Conservation (phyloP, 2,888 invertebrate species). For the Cephus pulcher region DNA sequence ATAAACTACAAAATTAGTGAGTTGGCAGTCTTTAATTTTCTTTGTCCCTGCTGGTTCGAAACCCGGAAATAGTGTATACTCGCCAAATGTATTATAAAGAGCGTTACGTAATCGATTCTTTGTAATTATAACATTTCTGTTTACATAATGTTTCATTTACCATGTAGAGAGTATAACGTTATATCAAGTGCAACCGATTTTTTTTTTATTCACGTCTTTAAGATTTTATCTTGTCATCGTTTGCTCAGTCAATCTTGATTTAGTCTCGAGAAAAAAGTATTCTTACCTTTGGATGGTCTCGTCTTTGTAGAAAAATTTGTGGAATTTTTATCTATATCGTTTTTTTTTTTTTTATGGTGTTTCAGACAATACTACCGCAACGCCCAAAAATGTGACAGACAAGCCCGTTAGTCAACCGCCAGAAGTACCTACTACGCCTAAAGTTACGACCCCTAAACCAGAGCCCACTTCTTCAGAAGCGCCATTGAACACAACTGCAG, state of each 20-base stretch:
- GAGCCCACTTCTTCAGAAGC: no score
- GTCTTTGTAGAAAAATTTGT: background rate
- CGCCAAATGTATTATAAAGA: no score
- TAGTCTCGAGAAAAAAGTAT: no score
- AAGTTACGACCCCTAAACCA: fast-evolving
- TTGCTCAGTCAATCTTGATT: background rate
- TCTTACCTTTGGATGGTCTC: background rate
- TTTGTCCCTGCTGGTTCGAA: background rate
- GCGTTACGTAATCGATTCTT: background rate
- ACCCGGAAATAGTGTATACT: background rate
- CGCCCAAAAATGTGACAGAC: background rate
- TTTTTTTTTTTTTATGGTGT: background rate
- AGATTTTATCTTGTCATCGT: background rate
- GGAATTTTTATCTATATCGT: background rate
- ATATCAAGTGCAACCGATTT: background rate
- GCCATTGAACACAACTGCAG: background rate
- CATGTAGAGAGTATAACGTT: background rate
- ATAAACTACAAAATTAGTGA: background rate
- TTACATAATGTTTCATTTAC: background rate
- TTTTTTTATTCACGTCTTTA: background rate
- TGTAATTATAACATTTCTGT: background rate
- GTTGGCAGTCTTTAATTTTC: background rate
- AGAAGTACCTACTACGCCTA: background rate
- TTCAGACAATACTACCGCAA: background rate
- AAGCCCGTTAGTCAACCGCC: fast-evolving